Evolutionary conservation across 2,888 invertebrate genomes (phyloP).

Genomic region (Eupithecia dodoneata): DNA sequence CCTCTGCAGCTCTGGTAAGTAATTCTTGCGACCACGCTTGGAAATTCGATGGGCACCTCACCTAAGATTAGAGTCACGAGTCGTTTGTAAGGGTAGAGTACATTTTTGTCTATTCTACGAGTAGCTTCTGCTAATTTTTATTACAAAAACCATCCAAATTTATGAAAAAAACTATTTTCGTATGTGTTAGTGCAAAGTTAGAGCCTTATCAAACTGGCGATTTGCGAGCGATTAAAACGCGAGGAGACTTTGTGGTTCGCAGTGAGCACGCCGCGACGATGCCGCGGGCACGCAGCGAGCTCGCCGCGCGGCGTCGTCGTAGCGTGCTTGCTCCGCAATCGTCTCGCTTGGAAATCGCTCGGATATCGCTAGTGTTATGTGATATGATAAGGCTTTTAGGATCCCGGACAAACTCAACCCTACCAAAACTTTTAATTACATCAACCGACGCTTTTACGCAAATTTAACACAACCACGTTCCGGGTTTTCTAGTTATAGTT

Average conservation of each 20-base stretch:
- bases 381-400: background rate
- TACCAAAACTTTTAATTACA: background rate
- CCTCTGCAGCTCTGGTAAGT: too few relatives aligned
- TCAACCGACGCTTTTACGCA: background rate
- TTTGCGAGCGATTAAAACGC: too few relatives aligned
- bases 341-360: too few relatives aligned
- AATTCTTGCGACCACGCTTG: background rate
- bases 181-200: background rate
- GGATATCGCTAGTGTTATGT: too few relatives aligned
- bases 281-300: too few relatives aligned
- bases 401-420: background rate
- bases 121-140: background rate
- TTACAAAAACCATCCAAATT: background rate
- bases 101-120: background rate
- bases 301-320: too few relatives aligned
- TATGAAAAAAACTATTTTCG: background rate
- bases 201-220: too few relatives aligned
- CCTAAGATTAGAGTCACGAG: background rate
- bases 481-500: background rate
- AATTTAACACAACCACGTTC: background rate
- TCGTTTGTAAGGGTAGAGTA: background rate
- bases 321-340: too few relatives aligned
- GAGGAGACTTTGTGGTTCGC: too few relatives aligned
- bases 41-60: background rate
- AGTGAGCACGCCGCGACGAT: too few relatives aligned